Base-by-base conservation (phyloP, 2,888 invertebrate genomes). In the Parnassius glacialis region DNA sequence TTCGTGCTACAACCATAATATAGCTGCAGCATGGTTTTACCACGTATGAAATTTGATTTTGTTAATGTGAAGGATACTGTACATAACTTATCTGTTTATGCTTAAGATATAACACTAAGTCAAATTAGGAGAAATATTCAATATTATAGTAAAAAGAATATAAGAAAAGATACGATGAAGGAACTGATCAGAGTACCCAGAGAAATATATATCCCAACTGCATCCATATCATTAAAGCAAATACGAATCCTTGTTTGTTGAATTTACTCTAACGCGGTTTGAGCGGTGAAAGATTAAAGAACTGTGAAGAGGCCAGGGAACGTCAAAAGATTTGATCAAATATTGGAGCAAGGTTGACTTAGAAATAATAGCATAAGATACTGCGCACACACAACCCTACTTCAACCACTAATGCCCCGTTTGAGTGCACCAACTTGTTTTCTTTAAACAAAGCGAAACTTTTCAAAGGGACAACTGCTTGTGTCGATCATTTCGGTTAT, bases 291-390 rank as follows among this genome's bases (percentile, higher is more conserved):
- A 89, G 85, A 89, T 86, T 76, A 89, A 90, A 90, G 62, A 83
- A 78, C 71, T 67, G 67, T 65, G 76, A 74, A 80, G 74, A 76
- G 78, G 66, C 62, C 65, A 65, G 68, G 73, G 74, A 80, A 83
- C 81, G 80, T 83, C 81, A 81, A 48, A 87, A 87, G 85, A 87
- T 87, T 87, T 88, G 81, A 81, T 84, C 84, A 90, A 90, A 90
- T 83, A 89, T 80, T 75, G 78, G 80, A 78, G 78, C 74, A 76
- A 80, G 79, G 81, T 85, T 84, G 86, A 84, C 86, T 87, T 87
- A 86, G 87, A 90, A 88, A 90, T 90, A 90, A 90, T 88, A 90
- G 86, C 84, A 86, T 87, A 83, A 88, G 87, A 85, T 86, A 85
- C 84, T 88, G 74, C 75, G 85, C 80, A 88, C 69, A 77, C 84